phyloP scores from a whole-genome alignment of 2,113 vertebrate species.

The Desmodus rotundus region DNA sequence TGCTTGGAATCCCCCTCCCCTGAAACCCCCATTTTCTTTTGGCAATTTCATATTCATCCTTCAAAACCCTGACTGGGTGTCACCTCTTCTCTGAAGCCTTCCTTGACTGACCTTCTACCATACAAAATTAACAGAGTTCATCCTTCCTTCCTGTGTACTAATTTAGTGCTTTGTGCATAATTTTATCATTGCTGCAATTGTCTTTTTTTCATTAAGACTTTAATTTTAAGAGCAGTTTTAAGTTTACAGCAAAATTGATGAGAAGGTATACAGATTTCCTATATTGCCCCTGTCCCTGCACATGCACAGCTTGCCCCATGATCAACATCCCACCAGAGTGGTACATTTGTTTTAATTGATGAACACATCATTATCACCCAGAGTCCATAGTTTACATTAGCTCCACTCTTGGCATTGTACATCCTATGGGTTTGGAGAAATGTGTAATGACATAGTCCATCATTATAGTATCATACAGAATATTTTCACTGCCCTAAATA shows the following conservation, averaged over 20 bases:
- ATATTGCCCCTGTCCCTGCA: not conserved
- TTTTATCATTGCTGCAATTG: not conserved
- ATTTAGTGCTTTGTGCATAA: slow-evolving; percentile 10
- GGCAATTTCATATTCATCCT: not conserved
- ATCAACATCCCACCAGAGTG: not conserved
- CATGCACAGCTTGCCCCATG: not conserved
- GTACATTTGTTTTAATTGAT: not conserved
- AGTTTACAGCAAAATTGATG: not conserved
- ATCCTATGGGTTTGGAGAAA: not conserved
- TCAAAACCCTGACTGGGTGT: not conserved
- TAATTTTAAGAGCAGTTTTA: not conserved
- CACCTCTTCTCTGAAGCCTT: slow-evolving; percentile 38
- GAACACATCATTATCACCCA: not conserved
- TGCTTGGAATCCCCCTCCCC: not conserved
- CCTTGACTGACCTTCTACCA: not conserved
- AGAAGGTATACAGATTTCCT: not conserved
- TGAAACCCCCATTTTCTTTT: not conserved
- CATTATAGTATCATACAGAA: not conserved
- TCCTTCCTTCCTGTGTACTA: not conserved
- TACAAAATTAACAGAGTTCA: not conserved
- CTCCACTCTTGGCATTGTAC: not conserved
- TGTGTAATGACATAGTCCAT: not conserved
- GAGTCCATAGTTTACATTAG: not conserved
- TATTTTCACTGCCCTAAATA: not conserved
- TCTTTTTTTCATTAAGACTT: not conserved